Percentiles rank a stretch among this genome's conserved stretches.
Evolutionary conservation across 2,113 vertebrate genomes (phyloP).

Genomic region (Aythya baeri): DNA sequence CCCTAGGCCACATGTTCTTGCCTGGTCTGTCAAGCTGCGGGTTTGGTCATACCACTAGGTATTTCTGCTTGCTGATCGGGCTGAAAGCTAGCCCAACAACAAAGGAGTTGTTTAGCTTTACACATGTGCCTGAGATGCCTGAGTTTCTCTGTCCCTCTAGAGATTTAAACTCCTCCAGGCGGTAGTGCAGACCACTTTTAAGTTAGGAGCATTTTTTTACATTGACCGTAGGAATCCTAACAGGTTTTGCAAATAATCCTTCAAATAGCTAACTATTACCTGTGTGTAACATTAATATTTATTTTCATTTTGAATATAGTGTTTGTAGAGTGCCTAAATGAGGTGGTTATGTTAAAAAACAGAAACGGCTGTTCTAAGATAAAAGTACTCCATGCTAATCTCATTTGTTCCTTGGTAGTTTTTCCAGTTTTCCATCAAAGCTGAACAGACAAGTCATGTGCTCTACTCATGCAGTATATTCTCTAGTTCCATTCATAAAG

Average conservation of each 20-base stretch:
- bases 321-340: not conserved
- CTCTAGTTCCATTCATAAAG: not conserved
- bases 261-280: not conserved
- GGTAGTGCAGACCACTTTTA: not conserved
- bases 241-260: accelerated
- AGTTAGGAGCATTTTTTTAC: not conserved
- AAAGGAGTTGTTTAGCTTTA: not conserved
- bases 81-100: not conserved
- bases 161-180: not conserved
- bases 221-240: not conserved
- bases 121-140: not conserved
- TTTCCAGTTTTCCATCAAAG: not conserved
- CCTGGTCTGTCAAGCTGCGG: not conserved
- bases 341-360: not conserved
- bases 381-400: not conserved
- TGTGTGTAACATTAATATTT: not conserved
- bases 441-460: not conserved
- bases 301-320: not conserved
- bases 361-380: not conserved
- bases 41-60: accelerated
- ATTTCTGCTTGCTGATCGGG: not conserved
- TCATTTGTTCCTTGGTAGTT: not conserved
- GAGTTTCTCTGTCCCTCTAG: not conserved
- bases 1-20: not conserved
- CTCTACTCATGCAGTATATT: not conserved